phyloP scores from a whole-genome alignment of 2,113 vertebrate species.

The Mesitornis unicolor region DNA sequence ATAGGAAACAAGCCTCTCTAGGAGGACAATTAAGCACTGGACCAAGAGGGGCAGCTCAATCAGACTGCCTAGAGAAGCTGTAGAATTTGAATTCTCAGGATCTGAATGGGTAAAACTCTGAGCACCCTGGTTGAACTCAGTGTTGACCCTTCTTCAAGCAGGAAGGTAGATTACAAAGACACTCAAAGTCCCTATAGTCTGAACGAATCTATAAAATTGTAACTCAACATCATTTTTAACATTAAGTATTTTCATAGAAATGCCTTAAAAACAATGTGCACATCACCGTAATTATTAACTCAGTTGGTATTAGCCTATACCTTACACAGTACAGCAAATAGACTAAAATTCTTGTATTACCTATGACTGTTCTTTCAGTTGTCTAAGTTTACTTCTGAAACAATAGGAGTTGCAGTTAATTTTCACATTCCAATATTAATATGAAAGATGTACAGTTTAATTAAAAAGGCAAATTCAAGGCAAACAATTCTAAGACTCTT shows the following conservation, averaged over 20 bases:
- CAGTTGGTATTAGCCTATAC: background rate
- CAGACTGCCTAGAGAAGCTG: background rate
- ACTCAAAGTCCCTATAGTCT: background rate
- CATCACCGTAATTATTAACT: background rate
- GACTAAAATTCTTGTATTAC: background rate
- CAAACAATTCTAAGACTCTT: slow-evolving; percentile 40
- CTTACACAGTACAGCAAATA: background rate
- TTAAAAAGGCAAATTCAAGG: slow-evolving; percentile 54
- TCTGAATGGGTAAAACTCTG: background rate
- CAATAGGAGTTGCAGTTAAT: slow-evolving; percentile 34
- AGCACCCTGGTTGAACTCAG: background rate
- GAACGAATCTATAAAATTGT: background rate
- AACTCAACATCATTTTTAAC: background rate
- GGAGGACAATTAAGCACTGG: background rate
- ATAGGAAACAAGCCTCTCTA: background rate
- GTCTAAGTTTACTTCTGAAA: background rate
- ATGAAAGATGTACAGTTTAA: slow-evolving; percentile 54
- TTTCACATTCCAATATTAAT: slow-evolving; percentile 48
- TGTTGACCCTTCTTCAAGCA: background rate
- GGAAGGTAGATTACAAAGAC: background rate
- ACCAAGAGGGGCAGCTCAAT: background rate
- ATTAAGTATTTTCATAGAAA: background rate
- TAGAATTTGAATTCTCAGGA: background rate
- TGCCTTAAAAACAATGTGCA: background rate
- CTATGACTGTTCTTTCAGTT: slow-evolving; percentile 6